A percentile compares a stretch with the other conserved stretches of the same genome.
These are phyloP conservation scores for Drosophila miranda DNA, from an alignment of 1,140 invertebrate genomes.

Conservation along the genomic window DNA sequence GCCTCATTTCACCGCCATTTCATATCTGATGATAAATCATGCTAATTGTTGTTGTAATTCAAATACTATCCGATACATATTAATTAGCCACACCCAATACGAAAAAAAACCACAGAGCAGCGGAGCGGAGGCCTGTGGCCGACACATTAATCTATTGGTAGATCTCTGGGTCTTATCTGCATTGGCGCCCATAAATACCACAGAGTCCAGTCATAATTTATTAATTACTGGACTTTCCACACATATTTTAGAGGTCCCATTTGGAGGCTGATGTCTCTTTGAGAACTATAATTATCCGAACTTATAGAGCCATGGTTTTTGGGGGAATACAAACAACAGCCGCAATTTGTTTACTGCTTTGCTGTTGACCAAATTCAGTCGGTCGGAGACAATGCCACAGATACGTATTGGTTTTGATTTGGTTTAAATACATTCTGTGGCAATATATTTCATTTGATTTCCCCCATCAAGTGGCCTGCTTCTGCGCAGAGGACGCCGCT, in stretches of 20 bases:
- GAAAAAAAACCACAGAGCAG: neutral
- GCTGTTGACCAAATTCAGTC: constrained; percentile 22
- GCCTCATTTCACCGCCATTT: constrained; percentile 57
- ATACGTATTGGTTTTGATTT: constrained; percentile 1
- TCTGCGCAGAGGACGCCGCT: constrained; percentile 11
- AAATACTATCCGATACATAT: constrained; percentile 75
- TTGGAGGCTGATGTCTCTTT: constrained; percentile 42
- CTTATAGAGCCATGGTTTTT: constrained; percentile 2
- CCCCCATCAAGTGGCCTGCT: constrained; percentile 42
- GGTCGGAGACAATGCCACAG: constrained; percentile 20
- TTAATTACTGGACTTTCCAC: constrained; percentile 76
- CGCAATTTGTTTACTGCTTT: constrained; percentile 22
- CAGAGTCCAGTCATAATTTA: constrained; percentile 71
- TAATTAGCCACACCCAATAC: constrained; percentile 69
- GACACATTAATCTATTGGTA: constrained; percentile 63
- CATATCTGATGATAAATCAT: constrained; percentile 67
- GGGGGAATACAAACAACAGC: constrained; percentile 27
- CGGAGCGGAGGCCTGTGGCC: constrained; percentile 28
- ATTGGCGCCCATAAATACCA: constrained; percentile 72
- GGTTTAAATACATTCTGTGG: constrained; percentile 27
- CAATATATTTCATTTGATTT: constrained; percentile 47
- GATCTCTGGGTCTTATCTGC: constrained; percentile 66
- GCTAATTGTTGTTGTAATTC: constrained; percentile 76
- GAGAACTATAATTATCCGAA: constrained; percentile 39
- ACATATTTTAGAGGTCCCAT: constrained; percentile 58